A percentile compares a stretch with the other conserved stretches of the same genome.
Evolutionary conservation across 1,140 invertebrate species (phyloP).

Genomic region (Delia radicum): DNA sequence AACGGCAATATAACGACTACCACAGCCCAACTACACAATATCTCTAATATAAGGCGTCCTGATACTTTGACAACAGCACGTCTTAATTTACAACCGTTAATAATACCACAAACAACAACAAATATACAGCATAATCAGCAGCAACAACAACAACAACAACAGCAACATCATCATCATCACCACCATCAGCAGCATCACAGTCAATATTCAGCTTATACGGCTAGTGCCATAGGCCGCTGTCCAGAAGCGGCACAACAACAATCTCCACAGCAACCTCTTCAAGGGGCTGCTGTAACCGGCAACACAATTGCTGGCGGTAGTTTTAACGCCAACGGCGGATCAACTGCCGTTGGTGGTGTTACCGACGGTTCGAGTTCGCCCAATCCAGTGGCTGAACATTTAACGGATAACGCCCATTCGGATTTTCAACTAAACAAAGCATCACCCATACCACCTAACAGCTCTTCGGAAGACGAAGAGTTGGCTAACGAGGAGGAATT

Average conservation of each 20-base stretch:
- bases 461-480: slow-evolving; percentile 41
- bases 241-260: slow-evolving; percentile 10
- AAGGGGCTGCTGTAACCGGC: slow-evolving; percentile 24
- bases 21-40: slow-evolving; percentile 45
- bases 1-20: slow-evolving; percentile 34
- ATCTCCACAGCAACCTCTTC: not conserved
- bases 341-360: slow-evolving; percentile 49
- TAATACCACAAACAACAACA: slow-evolving; percentile 7
- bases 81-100: slow-evolving; percentile 25
- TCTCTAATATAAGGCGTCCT: slow-evolving; percentile 32
- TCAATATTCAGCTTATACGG: slow-evolving; percentile 30
- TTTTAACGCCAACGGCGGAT: slow-evolving; percentile 51
- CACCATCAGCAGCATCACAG: not conserved
- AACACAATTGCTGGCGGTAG: slow-evolving; percentile 54
- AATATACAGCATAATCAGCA: slow-evolving; percentile 40
- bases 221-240: slow-evolving; percentile 19
- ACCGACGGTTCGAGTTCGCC: slow-evolving; percentile 32
- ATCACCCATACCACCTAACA: slow-evolving; percentile 10
- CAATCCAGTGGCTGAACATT: slow-evolving; percentile 27
- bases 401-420: not conserved
- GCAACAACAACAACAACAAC: slow-evolving; percentile 35
- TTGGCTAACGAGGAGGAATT: slow-evolving; percentile 35
- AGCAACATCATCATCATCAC: slow-evolving; percentile 32
- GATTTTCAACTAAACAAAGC: not conserved
- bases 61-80: slow-evolving; percentile 23